phyloP scores from a whole-genome alignment of 2,797 vertebrate species.

The Pseudochromis fuscus region DNA sequence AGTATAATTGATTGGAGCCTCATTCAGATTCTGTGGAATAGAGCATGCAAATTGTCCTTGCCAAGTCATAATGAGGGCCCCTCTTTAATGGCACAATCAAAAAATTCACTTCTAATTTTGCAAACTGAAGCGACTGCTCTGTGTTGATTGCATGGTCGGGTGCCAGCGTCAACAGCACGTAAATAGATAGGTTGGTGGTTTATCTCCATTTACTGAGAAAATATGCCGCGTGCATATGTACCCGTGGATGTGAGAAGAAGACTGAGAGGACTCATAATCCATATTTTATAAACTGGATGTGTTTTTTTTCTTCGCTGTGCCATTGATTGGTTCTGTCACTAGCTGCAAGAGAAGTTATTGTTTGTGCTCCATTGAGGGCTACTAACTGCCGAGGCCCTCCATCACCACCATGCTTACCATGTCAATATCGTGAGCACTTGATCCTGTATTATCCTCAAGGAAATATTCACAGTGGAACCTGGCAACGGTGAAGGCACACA shows the following conservation, averaged over 20 bases:
- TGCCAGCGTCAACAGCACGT: constrained; percentile 53
- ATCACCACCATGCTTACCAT: constrained; percentile 50
- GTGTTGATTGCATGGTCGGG: constrained; percentile 72
- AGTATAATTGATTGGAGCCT: constrained; percentile 79
- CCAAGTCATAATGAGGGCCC: constrained; percentile 75
- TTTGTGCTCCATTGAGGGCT: constrained; percentile 45
- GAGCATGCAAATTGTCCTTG: constrained; percentile 84
- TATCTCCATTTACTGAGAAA: constrained; percentile 51
- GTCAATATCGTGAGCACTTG: constrained; percentile 54
- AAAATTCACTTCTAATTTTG: constrained; percentile 74
- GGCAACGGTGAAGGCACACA: constrained; percentile 24
- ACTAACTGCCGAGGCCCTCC: constrained; percentile 55
- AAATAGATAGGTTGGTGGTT: constrained; percentile 55
- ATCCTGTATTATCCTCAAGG: constrained; percentile 49
- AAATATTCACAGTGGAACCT: constrained; percentile 56
- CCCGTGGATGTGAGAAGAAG: constrained; percentile 25
- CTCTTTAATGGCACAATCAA: constrained; percentile 80
- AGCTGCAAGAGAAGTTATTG: constrained; percentile 53
- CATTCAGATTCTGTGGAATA: constrained; percentile 80
- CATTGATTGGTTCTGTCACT: constrained; percentile 59
- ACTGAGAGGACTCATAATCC: constrained; percentile 39
- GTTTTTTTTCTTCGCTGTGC: constrained; percentile 24
- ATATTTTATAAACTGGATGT: constrained; percentile 55
- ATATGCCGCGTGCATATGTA: constrained; percentile 40
- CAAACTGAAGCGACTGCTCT: constrained; percentile 57